Evolutionary conservation across 2,888 invertebrate genomes (phyloP).

Genomic region (Morpho deidamia): DNA sequence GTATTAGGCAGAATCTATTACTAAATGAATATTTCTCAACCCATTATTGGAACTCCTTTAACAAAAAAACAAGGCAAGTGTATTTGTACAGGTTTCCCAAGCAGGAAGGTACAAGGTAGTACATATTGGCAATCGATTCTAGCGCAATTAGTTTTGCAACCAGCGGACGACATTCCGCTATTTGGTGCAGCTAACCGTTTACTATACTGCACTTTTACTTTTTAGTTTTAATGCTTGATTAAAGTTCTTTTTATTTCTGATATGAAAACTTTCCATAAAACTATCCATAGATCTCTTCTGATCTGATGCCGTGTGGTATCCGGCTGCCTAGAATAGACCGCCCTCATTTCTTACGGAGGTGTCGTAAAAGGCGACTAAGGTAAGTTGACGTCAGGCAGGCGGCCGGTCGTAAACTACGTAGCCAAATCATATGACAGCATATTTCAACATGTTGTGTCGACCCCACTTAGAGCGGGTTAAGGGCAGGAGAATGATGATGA

Average conservation of each 20-base stretch:
- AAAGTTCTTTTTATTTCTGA: background rate
- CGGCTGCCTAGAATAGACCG: no score
- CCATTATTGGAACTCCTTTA: constrained; percentile 1
- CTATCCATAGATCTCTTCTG: no score
- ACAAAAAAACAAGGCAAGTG: constrained; percentile 11
- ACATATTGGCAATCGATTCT: constrained; percentile 12
- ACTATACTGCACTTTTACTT: constrained; percentile 9
- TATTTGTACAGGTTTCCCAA: constrained; percentile 15
- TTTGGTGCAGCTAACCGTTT: constrained; percentile 15
- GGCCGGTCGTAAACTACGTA: no score
- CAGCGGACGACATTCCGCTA: constrained; percentile 18
- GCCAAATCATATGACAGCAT: no score
- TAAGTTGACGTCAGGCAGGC: no score
- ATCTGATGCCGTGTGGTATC: no score
- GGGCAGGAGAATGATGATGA: no score
- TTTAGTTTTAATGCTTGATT: background rate
- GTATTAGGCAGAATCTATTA: background rate
- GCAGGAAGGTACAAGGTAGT: constrained; percentile 12
- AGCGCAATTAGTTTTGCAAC: constrained; percentile 15
- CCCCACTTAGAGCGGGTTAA: no score
- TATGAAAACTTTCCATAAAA: no score
- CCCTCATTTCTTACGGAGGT: no score
- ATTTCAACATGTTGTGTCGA: no score
- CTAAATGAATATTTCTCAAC: constrained; percentile 2
- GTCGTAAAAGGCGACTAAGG: no score